These are phyloP conservation scores for Endotricha flammealis DNA, from an alignment of 2,888 invertebrate genomes.

Conservation along the genomic window DNA sequence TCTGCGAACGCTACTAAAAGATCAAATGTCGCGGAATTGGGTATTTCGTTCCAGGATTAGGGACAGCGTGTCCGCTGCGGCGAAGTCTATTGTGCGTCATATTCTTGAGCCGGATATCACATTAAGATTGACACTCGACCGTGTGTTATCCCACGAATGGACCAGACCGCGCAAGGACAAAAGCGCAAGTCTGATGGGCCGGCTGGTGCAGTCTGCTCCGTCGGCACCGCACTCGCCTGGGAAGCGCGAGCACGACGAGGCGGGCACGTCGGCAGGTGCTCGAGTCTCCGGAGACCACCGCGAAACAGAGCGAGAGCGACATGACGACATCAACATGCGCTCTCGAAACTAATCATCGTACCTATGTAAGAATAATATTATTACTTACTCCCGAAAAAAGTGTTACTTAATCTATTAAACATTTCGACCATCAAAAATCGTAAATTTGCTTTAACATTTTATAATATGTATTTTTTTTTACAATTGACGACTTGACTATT, in stretches of 20 bases:
- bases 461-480: slow-evolving; percentile 50
- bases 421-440: slow-evolving; percentile 54
- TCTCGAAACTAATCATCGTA: slow-evolving; percentile 45
- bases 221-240: slow-evolving; percentile 55
- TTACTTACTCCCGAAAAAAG: slow-evolving; percentile 26
- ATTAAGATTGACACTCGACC: slow-evolving; percentile 84
- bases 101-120: slow-evolving; percentile 92
- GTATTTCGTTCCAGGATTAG: slow-evolving; percentile 85
- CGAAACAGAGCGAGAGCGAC: slow-evolving; percentile 62
- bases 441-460: slow-evolving; percentile 64
- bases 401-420: slow-evolving; percentile 39
- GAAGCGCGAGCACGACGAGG: slow-evolving; percentile 63
- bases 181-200: slow-evolving; percentile 76
- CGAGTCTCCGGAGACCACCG: slow-evolving; percentile 71
- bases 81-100: slow-evolving; percentile 87
- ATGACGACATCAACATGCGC: slow-evolving; percentile 68
- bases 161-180: slow-evolving; percentile 80
- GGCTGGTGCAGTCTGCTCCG: slow-evolving; percentile 80
- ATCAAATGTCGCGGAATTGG: slow-evolving; percentile 90
- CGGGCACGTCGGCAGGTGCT: slow-evolving; percentile 62
- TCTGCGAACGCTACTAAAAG: slow-evolving; percentile 87
- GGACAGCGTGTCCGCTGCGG: slow-evolving; percentile 82
- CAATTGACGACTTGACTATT: slow-evolving; percentile 66
- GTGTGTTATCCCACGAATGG: slow-evolving; percentile 88
- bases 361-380: slow-evolving; percentile 15